Base-by-base conservation (phyloP, 2,113 vertebrate species). In the Steatornis caripensis region DNA sequence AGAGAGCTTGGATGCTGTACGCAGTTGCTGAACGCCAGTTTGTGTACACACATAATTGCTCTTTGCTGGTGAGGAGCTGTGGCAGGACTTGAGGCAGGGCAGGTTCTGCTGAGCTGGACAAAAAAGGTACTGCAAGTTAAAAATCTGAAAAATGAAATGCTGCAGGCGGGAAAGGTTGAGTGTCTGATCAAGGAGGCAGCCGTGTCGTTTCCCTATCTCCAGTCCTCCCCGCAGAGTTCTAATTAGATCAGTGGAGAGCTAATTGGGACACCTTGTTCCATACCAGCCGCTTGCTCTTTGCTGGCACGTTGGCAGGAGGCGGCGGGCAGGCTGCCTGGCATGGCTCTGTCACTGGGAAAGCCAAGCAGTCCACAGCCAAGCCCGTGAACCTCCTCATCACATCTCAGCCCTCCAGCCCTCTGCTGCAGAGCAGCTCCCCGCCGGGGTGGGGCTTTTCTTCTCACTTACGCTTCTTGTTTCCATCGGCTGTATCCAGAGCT, bases 201-300 rank as follows among this genome's bases (percentile, higher is more conserved):
- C 0, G 5, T 92, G 54, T 57, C 17, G 2, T 86, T 92, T 90
- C 2, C 58, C 45, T 49, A 53, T 62, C 71, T 92, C 36, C 21
- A 46, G 30, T 69, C 58, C 11, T 90, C 41, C 36, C 68, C 1
- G 8, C 0, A 0, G 95, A 90, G 39, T 64, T 79, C 32, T 91
- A 79, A 94, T 93, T 79, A 94, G 92, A 90, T 92, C 78, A 88
- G 70, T 60, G 61, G 39, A 83, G 36, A 68, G 43, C 82, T 93
- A 90, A 87, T 76, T 76, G 92, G 53, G 78, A 79, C 74, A 76
- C 75, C 65, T 79, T 79, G 88, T 76, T 96, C 66, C 77, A 22
- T 39, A 76, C 45, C 60, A 88, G 78, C 58, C 6, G 0, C 65
- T 78, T 2, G 10, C 41, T 87, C 51, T 62, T 74, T 43, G 64